Conservation (phyloP, 2,797 vertebrate genomes). For the Lutra lutra region DNA sequence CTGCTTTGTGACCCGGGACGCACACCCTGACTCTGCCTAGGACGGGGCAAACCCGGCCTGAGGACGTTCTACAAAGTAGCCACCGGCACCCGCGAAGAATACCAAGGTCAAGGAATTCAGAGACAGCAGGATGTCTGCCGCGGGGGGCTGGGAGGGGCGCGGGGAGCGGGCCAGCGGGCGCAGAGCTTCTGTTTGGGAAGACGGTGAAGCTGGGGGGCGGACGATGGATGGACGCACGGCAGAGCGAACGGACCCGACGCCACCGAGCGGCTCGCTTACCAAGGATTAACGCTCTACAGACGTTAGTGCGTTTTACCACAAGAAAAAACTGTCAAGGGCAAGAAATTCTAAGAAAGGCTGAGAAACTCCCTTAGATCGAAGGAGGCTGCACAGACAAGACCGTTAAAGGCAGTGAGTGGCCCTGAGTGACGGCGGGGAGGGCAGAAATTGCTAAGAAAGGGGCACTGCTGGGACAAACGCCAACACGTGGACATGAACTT, state of each 20-base stretch:
- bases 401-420: neutral
- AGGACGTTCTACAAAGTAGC: neutral
- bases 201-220: neutral
- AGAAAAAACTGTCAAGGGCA: neutral
- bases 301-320: too few species aligned
- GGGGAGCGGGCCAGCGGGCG: neutral
- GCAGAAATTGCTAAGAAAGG: neutral
- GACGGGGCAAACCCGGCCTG: neutral
- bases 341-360: neutral
- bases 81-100: neutral
- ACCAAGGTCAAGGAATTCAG: neutral
- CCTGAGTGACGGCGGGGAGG: neutral
- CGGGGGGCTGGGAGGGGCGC: too few species aligned
- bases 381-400: neutral
- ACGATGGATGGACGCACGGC: neutral
- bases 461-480: neutral
- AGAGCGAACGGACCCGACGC: neutral
- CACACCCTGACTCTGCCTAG: neutral
- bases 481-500: neutral
- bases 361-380: neutral
- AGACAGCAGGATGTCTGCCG: rapidly evolving
- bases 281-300: neutral
- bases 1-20: neutral
- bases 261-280: neutral
- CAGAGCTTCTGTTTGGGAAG: neutral